Conservation (phyloP, 2,888 invertebrate genomes). For the Eupithecia tripunctaria region DNA sequence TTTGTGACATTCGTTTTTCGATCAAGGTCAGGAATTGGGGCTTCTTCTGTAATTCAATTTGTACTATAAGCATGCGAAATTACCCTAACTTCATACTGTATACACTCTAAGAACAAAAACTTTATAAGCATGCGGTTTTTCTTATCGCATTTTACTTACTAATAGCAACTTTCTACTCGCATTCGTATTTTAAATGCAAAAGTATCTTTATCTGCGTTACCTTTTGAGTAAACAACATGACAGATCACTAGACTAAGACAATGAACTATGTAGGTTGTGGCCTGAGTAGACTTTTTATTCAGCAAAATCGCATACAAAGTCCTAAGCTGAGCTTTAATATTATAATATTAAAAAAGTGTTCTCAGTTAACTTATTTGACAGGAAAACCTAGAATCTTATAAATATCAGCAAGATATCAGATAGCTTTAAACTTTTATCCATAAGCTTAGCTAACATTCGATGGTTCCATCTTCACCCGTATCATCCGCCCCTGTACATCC, state of each 20-base stretch:
- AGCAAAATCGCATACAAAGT: not conserved
- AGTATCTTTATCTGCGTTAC: too few relatives aligned
- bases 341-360: too few relatives aligned
- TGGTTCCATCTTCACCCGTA: not conserved
- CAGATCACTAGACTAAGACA: too few relatives aligned
- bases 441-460: not conserved
- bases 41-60: not conserved
- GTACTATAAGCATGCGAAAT: not conserved
- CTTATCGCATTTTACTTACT: too few relatives aligned
- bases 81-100: too few relatives aligned
- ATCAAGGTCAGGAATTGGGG: conserved; percentile 16
- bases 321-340: too few relatives aligned
- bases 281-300: not conserved
- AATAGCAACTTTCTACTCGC: too few relatives aligned
- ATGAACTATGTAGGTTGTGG: not conserved
- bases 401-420: not conserved
- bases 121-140: not conserved
- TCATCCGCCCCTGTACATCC: conserved; percentile 56
- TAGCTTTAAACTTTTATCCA: not conserved
- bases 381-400: not conserved
- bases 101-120: too few relatives aligned
- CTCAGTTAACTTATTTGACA: too few relatives aligned
- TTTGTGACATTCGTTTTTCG: conserved; percentile 31
- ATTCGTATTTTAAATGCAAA: too few relatives aligned
- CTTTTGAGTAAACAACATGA: too few relatives aligned